Evolutionary conservation across 1,140 invertebrate species (phyloP).

Genomic region (Neuroterus valhalla): DNA sequence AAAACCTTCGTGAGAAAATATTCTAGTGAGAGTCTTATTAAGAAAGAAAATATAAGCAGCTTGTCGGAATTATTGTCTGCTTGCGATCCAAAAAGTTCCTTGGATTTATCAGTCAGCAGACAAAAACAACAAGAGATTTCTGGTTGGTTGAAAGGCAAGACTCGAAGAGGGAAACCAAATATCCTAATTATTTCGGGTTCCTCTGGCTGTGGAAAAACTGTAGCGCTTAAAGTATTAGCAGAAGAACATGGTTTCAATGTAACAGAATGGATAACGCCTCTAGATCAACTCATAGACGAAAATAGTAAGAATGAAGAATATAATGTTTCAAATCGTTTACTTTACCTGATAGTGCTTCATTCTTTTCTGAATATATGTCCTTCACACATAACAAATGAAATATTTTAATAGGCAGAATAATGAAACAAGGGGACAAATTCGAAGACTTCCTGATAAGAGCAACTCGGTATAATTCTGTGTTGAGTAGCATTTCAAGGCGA

Average conservation of each 20-base stretch:
- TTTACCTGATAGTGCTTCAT: too few species aligned
- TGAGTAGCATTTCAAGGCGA: constrained; percentile 74
- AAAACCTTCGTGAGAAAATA: not conserved
- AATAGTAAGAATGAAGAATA: constrained; percentile 60
- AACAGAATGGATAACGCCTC: constrained; percentile 84
- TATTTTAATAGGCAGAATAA: constrained; percentile 53
- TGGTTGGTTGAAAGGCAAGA: constrained; percentile 60
- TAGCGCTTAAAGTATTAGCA: constrained; percentile 78
- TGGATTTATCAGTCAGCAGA: constrained; percentile 65
- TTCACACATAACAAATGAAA: not conserved
- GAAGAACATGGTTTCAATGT: constrained; percentile 77
- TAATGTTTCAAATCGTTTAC: constrained; percentile 27
- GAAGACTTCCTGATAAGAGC: constrained; percentile 81
- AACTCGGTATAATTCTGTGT: constrained; percentile 81
- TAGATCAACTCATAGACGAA: constrained; percentile 76
- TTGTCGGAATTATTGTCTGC: constrained; percentile 59
- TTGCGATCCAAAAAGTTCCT: constrained; percentile 61
- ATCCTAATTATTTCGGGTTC: constrained; percentile 82
- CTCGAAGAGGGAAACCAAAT: constrained; percentile 69
- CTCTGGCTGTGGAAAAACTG: constrained; percentile 83
- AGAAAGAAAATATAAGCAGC: constrained; percentile 45
- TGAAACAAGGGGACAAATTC: constrained; percentile 79
- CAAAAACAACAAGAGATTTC: constrained; percentile 69
- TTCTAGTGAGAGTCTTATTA: constrained; percentile 27
- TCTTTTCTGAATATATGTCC: not conserved